Evolutionary conservation across 1,140 invertebrate genomes (phyloP).

Genomic region (Phenacoccus solenopsis): DNA sequence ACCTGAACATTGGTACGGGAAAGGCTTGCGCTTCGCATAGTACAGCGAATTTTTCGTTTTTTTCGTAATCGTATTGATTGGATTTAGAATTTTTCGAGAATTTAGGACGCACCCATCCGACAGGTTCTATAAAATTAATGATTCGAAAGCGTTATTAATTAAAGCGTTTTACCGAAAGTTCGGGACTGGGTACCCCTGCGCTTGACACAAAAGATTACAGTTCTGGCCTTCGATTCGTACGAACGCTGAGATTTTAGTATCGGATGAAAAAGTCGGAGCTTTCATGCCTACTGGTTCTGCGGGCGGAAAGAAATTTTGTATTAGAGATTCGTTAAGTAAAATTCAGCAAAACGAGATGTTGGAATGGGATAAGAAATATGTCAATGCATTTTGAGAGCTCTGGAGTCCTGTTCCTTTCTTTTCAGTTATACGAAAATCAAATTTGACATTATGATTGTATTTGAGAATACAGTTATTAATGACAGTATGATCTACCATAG

Average conservation of each 20-base stretch:
- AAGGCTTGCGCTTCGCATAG: slow-evolving; percentile 55
- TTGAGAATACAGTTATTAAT: too few species aligned
- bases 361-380: too few species aligned
- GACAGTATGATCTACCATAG: too few species aligned
- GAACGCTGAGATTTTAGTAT: slow-evolving; percentile 38
- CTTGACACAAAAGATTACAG: slow-evolving; percentile 50
- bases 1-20: slow-evolving; percentile 35
- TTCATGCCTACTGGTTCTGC: slow-evolving; percentile 51
- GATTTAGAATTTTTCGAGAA: slow-evolving; percentile 31
- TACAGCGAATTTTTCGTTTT: slow-evolving; percentile 34
- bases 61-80: not conserved
- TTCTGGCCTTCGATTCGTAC: slow-evolving; percentile 36
- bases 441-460: too few species aligned
- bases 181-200: slow-evolving; percentile 55
- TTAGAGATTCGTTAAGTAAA: too few species aligned
- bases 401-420: too few species aligned
- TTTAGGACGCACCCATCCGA: slow-evolving; percentile 43
- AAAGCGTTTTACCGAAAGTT: slow-evolving; percentile 34
- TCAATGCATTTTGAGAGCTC: too few species aligned
- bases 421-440: too few species aligned
- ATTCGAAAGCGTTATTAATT: not conserved
- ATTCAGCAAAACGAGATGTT: too few species aligned
- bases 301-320: too few species aligned
- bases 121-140: slow-evolving; percentile 35
- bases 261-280: slow-evolving; percentile 45